Percentiles rank a stretch among this genome's conserved stretches.
phyloP scores from a whole-genome alignment of 2,113 vertebrate genomes.

The Thunnus maccoyii region DNA sequence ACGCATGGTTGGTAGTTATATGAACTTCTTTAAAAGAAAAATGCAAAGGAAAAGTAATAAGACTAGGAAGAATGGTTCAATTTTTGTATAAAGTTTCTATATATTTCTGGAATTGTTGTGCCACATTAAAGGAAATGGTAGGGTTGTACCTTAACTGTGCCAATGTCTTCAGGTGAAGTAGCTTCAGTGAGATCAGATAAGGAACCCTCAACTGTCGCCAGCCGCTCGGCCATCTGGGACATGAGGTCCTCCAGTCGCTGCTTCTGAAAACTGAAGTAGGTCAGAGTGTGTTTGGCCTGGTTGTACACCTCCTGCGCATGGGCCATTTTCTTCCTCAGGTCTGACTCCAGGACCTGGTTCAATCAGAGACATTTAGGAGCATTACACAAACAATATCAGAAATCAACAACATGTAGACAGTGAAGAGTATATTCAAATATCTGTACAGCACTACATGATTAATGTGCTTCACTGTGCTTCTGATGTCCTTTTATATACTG shows the following conservation, averaged over 20 bases:
- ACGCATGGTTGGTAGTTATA: too few species aligned
- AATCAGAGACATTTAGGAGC: constrained; percentile 2
- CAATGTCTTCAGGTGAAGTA: constrained; percentile 86
- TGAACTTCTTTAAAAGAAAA: too few species aligned
- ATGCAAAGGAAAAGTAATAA: too few species aligned
- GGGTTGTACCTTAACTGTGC: constrained; percentile 88
- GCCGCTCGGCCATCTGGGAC: constrained; percentile 85
- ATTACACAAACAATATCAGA: not conserved
- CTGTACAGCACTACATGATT: too few species aligned
- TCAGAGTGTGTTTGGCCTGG: constrained; percentile 88
- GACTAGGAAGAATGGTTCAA: too few species aligned
- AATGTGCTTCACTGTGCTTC: not conserved
- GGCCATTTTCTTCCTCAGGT: constrained; percentile 91
- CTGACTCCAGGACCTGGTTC: constrained; percentile 91
- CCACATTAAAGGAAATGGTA: not conserved
- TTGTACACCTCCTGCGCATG: constrained; percentile 90
- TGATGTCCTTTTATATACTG: too few species aligned
- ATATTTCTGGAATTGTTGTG: not conserved
- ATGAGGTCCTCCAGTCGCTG: constrained; percentile 89
- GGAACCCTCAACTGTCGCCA: constrained; percentile 86
- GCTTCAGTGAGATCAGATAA: constrained; percentile 82
- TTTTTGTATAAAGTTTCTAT: not conserved
- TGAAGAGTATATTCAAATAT: not conserved
- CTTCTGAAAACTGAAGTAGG: constrained; percentile 90
- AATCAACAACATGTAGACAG: not conserved